Percentiles rank a stretch among this genome's conserved stretches.
Evolutionary conservation across 1,140 invertebrate species (phyloP).

Genomic region (Drosophila navojoa): DNA sequence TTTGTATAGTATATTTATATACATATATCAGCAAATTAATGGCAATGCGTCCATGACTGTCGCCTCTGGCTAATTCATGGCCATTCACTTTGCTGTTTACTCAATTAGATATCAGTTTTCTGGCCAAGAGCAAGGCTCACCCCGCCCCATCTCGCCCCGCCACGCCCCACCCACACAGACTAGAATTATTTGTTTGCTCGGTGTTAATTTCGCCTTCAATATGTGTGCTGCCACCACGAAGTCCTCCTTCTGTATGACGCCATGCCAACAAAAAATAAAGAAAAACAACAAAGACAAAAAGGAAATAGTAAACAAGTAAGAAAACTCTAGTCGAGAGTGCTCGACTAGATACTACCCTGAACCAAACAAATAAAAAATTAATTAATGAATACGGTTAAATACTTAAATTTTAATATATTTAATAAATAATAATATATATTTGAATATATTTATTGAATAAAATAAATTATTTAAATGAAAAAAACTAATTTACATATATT

Average conservation of each 20-base stretch:
- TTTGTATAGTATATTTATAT: slow-evolving; percentile 7
- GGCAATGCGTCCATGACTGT: slow-evolving; percentile 10
- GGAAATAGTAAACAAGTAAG: no score
- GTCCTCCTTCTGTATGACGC: slow-evolving; percentile 24
- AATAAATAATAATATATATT: no score
- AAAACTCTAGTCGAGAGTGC: no score
- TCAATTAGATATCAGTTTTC: slow-evolving; percentile 75
- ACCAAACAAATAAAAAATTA: no score
- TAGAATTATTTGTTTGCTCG: slow-evolving; percentile 41
- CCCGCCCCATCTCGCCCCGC: background rate
- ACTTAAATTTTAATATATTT: no score
- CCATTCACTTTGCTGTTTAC: slow-evolving; percentile 61
- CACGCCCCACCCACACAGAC: slow-evolving; percentile 6
- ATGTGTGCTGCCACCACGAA: background rate
- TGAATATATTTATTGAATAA: no score
- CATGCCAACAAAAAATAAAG: slow-evolving; percentile 10
- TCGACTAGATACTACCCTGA: no score
- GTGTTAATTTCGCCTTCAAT: slow-evolving; percentile 45
- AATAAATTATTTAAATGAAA: no score
- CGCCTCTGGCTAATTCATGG: slow-evolving; percentile 42
- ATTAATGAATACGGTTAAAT: no score
- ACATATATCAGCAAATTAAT: slow-evolving; percentile 25
- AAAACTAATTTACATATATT: no score
- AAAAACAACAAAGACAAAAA: no score
- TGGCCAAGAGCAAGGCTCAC: slow-evolving; percentile 7